Evolutionary conservation across 2,113 vertebrate genomes (phyloP).

Genomic region (Prunella himalayana): DNA sequence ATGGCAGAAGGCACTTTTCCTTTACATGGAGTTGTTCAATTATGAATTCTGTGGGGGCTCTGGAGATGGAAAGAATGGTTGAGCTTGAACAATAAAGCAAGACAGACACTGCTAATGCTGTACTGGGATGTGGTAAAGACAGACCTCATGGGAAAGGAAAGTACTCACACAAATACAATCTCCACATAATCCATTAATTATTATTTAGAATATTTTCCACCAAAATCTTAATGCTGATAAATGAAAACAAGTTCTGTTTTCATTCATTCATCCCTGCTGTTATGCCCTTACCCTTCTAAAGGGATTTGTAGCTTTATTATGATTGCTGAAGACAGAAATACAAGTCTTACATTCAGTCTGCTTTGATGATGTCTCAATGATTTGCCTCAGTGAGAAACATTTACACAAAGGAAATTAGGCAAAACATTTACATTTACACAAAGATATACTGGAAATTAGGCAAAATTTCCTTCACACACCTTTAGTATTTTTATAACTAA

Average conservation of each 20-base stretch:
- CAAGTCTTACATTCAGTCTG: neutral
- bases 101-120: neutral
- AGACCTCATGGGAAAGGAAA: neutral
- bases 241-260: neutral
- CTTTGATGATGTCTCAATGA: neutral
- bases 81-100: neutral
- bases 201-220: constrained; percentile 10
- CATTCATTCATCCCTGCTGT: neutral
- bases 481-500: neutral
- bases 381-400: neutral
- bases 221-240: neutral
- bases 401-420: neutral
- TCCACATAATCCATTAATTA: constrained; percentile 37
- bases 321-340: neutral
- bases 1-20: neutral
- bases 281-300: neutral
- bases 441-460: neutral
- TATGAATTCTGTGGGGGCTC: neutral
- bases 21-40: neutral
- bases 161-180: neutral
- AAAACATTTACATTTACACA: neutral
- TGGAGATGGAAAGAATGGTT: neutral
- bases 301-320: neutral
- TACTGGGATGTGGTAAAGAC: neutral
- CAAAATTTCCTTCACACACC: neutral